Base-by-base conservation (phyloP, 2,888 invertebrate genomes). In the Meloe dianella region DNA sequence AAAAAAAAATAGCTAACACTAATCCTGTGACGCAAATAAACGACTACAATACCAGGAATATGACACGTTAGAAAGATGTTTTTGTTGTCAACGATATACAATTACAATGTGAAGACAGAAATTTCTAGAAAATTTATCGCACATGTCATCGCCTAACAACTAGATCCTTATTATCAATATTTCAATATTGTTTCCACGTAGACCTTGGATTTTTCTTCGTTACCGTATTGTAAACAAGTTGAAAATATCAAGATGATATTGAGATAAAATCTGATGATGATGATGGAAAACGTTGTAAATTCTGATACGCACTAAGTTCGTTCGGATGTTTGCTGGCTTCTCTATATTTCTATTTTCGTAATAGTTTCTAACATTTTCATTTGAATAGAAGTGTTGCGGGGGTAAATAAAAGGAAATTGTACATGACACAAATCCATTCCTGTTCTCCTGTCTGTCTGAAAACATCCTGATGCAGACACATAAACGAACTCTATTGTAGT, bases 71-170 rank as follows among this genome's bases (percentile, higher is more conserved):
- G 47, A 3, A 10, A 20, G 12, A 12, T 51, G 22, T 51, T 51
- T 20, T 51, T n/a, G 10, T 41, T 41, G 47, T 51, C 22, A 51
- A 22, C 9, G 17, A 62, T 61, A 32, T 64, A 58, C 60, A 60
- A 63, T 66, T 63, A 32, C 63, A 51, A 59, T 29, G 29, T 62
- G 20, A 29, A 7, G n/a, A 17, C 8, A 20, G 47, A 20, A 20
- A 47, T 47, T 47, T 47, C 47, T 9, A 47, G 9, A 47, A 20
- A 47, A 47, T 54, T 54, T 54, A 54, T 54, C 41, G n/a, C 24
- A 14, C 14, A 17, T 54, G 54, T 54, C 54, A 54, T 9, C 27
- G 27, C 12, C 5, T 54, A 54, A 54, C 54, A 54, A 54, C 47
- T 20, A 20, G 2, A 17, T 20, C 47, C 4, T 20, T 47, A 47